These are phyloP conservation scores for Cantharis lateralis DNA, from an alignment of 2,888 invertebrate species.

Conservation along the genomic window DNA sequence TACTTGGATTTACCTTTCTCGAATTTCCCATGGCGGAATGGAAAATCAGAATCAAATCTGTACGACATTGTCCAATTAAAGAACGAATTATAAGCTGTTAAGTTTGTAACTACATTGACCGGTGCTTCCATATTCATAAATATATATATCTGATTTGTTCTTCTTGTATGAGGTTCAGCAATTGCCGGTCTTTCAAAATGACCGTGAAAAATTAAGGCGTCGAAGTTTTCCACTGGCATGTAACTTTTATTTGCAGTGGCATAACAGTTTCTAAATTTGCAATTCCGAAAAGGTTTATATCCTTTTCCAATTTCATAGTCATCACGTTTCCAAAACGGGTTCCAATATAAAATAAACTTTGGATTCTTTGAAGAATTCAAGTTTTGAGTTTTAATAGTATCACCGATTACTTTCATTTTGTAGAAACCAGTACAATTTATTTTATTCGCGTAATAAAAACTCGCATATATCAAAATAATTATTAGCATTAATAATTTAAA, in stretches of 20 bases:
- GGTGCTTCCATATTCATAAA: conserved; percentile 59
- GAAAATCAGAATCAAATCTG: conserved; percentile 52
- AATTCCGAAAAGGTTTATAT: conserved; percentile 40
- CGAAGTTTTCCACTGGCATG: conserved; percentile 54
- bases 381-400: background rate
- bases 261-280: conserved; percentile 56
- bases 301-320: conserved; percentile 39
- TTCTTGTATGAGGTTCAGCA: conserved; percentile 52
- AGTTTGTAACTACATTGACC: conserved; percentile 33
- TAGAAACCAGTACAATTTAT: too few relatives aligned
- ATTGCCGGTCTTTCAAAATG: conserved; percentile 34
- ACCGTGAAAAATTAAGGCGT: conserved; percentile 61
- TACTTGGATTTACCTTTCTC: conserved; percentile 30
- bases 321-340: conserved; percentile 34
- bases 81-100: conserved; percentile 49
- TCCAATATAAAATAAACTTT: conserved; percentile 40
- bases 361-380: background rate
- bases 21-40: conserved; percentile 51
- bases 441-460: too few relatives aligned
- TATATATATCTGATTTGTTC: conserved; percentile 56
- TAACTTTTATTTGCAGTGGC: conserved; percentile 52
- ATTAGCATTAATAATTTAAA: too few relatives aligned
- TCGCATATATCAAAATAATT: too few relatives aligned
- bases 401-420: too few relatives aligned
- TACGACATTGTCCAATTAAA: conserved; percentile 65